Evolutionary conservation across 2,797 vertebrate genomes (phyloP).

Genomic region (Eulemur coronatus): DNA sequence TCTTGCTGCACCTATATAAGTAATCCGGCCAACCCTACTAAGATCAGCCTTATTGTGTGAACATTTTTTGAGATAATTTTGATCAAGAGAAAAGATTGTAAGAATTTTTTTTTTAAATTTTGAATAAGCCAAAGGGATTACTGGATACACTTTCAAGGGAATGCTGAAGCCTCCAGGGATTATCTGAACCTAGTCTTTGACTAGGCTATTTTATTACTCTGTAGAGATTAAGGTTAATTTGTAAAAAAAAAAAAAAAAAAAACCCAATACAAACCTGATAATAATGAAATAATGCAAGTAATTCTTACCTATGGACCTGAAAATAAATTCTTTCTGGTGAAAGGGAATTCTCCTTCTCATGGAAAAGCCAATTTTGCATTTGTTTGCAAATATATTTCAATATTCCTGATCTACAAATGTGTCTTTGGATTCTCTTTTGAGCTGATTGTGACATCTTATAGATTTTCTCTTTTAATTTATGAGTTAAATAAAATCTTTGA

Average conservation of each 20-base stretch:
- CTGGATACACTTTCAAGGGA: background rate
- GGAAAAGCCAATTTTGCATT: background rate
- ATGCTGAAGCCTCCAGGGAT: background rate
- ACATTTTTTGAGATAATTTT: background rate
- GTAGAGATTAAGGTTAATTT: background rate
- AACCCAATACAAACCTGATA: background rate
- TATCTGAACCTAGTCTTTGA: background rate
- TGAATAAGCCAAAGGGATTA: background rate
- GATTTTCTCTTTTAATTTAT: background rate
- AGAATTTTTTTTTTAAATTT: background rate
- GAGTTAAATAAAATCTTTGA: constrained; percentile 24
- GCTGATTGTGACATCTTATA: background rate
- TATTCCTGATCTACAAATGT: constrained; percentile 11
- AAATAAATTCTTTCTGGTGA: constrained; percentile 14
- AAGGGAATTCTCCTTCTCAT: background rate
- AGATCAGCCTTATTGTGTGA: background rate
- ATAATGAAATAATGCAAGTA: background rate
- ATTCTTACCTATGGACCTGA: background rate
- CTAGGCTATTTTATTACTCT: background rate
- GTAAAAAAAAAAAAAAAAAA: background rate
- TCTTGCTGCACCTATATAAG: background rate
- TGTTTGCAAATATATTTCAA: constrained; percentile 1
- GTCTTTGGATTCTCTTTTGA: constrained; percentile 13
- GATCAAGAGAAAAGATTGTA: background rate
- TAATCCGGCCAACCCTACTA: background rate